Evolutionary conservation across 2,797 vertebrate genomes (phyloP).

Genomic region (Scomberomorus guttatus): DNA sequence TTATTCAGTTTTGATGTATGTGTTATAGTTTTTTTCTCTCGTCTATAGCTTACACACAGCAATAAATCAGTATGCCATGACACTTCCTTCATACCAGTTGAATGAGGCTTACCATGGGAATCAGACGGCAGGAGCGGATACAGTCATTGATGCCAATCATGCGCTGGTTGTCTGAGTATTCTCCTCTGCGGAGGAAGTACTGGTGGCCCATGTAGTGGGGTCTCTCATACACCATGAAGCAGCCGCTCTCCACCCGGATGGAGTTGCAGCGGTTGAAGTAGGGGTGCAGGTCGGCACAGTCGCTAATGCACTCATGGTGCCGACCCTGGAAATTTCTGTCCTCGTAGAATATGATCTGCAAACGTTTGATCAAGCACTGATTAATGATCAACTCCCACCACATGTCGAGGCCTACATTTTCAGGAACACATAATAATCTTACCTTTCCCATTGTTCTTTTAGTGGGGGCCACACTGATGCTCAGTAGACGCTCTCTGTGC

Average conservation of each 20-base stretch:
- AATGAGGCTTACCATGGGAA: conserved; percentile 67
- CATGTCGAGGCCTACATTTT: not conserved
- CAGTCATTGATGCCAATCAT: conserved; percentile 77
- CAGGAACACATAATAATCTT: conserved; percentile 23
- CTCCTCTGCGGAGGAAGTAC: conserved; percentile 77
- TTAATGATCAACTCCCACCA: not conserved
- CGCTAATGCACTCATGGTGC: conserved; percentile 78
- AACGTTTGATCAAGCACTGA: not conserved
- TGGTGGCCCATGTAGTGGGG: conserved; percentile 77
- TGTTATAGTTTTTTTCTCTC: not conserved
- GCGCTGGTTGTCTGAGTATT: conserved; percentile 80
- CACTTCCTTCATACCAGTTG: not conserved
- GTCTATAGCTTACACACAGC: not conserved
- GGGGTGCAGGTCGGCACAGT: conserved; percentile 76
- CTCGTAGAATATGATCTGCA: conserved; percentile 78
- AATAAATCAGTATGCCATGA: not conserved
- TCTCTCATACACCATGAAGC: conserved; percentile 78
- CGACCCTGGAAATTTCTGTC: conserved; percentile 78
- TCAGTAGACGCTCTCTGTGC: conserved; percentile 40
- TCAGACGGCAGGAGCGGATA: conserved; percentile 77
- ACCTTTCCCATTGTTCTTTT: conserved; percentile 78
- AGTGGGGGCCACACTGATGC: conserved; percentile 46
- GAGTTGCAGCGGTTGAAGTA: conserved; percentile 82
- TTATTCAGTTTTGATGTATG: not conserved
- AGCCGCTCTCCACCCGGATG: conserved; percentile 76